These are phyloP conservation scores for Pampusana beccarii DNA, from an alignment of 2,113 vertebrate genomes.

Conservation along the genomic window DNA sequence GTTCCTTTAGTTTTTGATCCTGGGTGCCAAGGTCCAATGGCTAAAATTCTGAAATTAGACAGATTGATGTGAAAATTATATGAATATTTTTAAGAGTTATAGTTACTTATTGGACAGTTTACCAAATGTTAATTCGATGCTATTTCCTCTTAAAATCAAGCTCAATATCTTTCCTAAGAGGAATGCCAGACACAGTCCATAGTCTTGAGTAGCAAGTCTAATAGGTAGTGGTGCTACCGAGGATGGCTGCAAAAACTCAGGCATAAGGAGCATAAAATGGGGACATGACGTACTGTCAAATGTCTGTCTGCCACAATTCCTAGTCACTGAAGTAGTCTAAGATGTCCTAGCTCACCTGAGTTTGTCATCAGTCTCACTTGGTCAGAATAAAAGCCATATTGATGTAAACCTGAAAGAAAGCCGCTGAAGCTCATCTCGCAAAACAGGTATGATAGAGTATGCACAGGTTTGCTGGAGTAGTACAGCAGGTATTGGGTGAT, in stretches of 20 bases:
- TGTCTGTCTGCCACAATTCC: neutral
- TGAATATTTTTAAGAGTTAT: neutral
- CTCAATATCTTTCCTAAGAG: neutral
- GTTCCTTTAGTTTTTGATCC: neutral
- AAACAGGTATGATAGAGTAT: rapidly evolving
- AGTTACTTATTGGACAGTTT: neutral
- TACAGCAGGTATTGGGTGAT: neutral
- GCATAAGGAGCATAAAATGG: neutral
- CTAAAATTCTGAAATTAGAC: neutral
- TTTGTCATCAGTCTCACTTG: neutral
- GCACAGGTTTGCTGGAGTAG: neutral
- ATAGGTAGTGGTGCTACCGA: neutral
- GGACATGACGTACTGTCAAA: neutral
- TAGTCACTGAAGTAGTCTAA: neutral
- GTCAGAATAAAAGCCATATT: neutral
- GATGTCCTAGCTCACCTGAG: neutral
- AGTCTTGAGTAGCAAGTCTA: neutral
- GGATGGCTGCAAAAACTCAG: neutral
- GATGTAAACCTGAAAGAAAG: neutral
- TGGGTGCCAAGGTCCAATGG: neutral
- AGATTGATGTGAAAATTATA: neutral
- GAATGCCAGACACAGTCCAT: neutral
- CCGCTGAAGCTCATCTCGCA: neutral
- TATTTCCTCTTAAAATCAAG: neutral
- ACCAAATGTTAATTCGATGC: neutral